Base-by-base conservation (phyloP, 2,113 vertebrate species). In the Trichomycterus rosablanca region DNA sequence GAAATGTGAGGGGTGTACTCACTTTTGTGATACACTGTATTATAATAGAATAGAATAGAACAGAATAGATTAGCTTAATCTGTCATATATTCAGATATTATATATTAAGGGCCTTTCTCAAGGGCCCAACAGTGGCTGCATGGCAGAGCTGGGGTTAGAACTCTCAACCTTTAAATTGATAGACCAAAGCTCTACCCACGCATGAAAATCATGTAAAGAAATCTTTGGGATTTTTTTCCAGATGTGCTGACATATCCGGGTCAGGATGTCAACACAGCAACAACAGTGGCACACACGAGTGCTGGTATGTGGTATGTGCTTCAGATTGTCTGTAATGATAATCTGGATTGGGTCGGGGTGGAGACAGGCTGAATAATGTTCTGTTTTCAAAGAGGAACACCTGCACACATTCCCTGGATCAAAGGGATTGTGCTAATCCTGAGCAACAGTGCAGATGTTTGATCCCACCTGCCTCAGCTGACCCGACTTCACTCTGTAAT, bases 171-270 rank as follows among this genome's bases (percentile, higher is more conserved):
- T n/a, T n/a, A n/a, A n/a, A n/a, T n/a, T n/a, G n/a, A n/a, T n/a
- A n/a, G n/a, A n/a, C n/a, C n/a, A n/a, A n/a, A n/a, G n/a, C n/a
- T n/a, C n/a, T n/a, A n/a, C n/a, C n/a, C n/a, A n/a, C n/a, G 12
- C 37, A 62, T 70, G 42, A 50, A 56, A 18, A 55, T 65, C 57
- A 61, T 16, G 16, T 70, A 70, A 64, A 70, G 45, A 69, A 22
- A 43, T 61, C 63, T 61, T 73, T 35, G 51, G 54, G 59, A 66
- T 56, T 55, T n/a, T 63, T 39, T 67, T 76, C 26, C 72, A 65
- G 74, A 63, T 49, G 42, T 66, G 34, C 23, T 72, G 71, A 79
- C 66, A 71, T 71, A 77, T 78, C 72, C 77, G 50, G 69, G 69
- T 71, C 70, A 76, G 37, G 20, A 46, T 62, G 48, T 34, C 55